phyloP scores from a whole-genome alignment of 2,797 vertebrate species.

The Morelia viridis region DNA sequence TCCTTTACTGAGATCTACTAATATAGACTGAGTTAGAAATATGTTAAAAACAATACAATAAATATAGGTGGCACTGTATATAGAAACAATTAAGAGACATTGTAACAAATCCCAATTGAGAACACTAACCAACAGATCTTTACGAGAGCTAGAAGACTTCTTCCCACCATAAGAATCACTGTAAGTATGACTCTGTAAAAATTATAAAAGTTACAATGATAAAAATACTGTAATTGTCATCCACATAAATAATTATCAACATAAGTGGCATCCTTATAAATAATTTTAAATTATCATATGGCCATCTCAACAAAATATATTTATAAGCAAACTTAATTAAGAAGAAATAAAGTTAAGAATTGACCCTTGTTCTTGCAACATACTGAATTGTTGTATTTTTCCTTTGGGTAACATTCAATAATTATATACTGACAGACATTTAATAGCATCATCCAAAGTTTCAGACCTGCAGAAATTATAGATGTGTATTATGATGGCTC shows the following conservation, averaged over 20 bases:
- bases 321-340: neutral
- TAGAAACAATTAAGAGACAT: neutral
- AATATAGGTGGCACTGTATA: neutral
- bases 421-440: neutral
- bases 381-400: neutral
- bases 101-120: neutral
- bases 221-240: neutral
- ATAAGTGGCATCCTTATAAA: constrained; percentile 14
- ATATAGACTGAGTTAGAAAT: neutral
- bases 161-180: constrained; percentile 80
- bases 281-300: neutral
- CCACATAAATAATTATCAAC: neutral
- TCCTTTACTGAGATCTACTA: neutral
- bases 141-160: constrained; percentile 80
- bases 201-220: constrained; percentile 46
- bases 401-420: neutral
- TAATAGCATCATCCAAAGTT: neutral
- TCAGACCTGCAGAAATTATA: neutral
- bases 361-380: neutral
- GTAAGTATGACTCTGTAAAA: constrained; percentile 83
- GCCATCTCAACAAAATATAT: neutral
- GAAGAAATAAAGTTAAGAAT: neutral
- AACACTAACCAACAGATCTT: constrained; percentile 89
- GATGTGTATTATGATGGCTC: neutral
- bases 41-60: neutral